Conservation (phyloP, 2,888 invertebrate genomes). For the Macaria notata region DNA sequence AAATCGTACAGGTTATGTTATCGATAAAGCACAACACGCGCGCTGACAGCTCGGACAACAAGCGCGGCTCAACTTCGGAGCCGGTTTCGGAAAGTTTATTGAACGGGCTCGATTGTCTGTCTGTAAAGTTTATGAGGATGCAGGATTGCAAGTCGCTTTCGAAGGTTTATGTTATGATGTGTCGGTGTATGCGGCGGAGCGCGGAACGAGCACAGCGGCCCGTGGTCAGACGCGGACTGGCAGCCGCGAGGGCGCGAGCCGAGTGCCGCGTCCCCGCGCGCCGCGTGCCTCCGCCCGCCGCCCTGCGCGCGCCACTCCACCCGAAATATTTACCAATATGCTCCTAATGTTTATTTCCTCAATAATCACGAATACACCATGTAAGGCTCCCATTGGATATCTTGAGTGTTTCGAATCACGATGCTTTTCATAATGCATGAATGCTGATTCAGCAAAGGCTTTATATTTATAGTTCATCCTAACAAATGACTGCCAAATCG, state of each 20-base stretch:
- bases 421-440: not conserved
- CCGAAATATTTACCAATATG: conserved; percentile 50
- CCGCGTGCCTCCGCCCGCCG: conserved; percentile 46
- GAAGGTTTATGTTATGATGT: conserved; percentile 49
- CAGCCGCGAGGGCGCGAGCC: conserved; percentile 62
- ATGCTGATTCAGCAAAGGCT: not conserved
- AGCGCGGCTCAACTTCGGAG: conserved; percentile 74
- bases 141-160: conserved; percentile 38
- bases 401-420: not conserved
- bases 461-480: too few species aligned
- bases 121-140: conserved; percentile 46
- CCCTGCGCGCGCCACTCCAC: conserved; percentile 71
- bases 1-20: conserved; percentile 80
- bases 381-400: too few species aligned
- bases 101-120: conserved; percentile 39
- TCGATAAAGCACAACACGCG: conserved; percentile 81
- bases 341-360: conserved; percentile 38
- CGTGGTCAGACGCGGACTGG: conserved; percentile 68
- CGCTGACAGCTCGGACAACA: conserved; percentile 77
- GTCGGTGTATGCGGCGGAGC: conserved; percentile 51
- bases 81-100: conserved; percentile 55
- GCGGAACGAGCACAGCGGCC: conserved; percentile 45
- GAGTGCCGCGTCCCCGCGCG: conserved; percentile 60
- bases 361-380: conserved; percentile 9
- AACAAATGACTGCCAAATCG: too few species aligned